Evolutionary conservation across 2,113 vertebrate species (phyloP), one percentile per base, ranked within the genome.

Genomic region (Falcunculus frontatus): DNA sequence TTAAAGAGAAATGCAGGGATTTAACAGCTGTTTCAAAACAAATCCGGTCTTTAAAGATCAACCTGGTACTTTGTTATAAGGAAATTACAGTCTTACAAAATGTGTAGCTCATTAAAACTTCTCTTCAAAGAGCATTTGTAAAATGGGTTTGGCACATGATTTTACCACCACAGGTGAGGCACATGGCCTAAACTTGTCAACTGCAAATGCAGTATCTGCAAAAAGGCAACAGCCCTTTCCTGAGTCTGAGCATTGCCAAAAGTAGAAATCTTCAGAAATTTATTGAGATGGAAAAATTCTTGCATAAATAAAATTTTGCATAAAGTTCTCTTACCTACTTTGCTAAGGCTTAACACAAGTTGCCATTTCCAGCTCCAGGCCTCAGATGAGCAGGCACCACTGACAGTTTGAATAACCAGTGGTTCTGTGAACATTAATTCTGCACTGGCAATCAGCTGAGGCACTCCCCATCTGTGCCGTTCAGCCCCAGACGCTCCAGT

Each of bases 1-100:
- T 99, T 91, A 52, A 98, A 94, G 57, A 85, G 69, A 93, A 96
- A 86, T 4, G 12, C 42, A 89, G 14, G 9, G 14, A 55, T 90
- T 70, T 83, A 90, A 77, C 55, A 72, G 33, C 1, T 64, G 39
- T 60, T 73, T 50, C 27, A 91, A 49, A 91, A 85, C 30, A 65
- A 77, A 62, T 20, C 22, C 3, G 3, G 13, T 60, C 33, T 68
- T 65, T 59, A 37, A 68, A 89, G 49, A 78, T 15, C 59, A 87
- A 21, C 18, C 21, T 25, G 11, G 13, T 46, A 30, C 49, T 81
- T 49, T 16, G 32, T 32, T 47, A 39, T 63, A 67, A 27, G 55
- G 23, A 84, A 81, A 92, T 26, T 4, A 57, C 0, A 62, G 50
- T 10, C 15, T 81, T 63, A 77, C 3, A 67, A 83, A 75, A 68